A percentile compares a stretch with the other conserved stretches of the same genome.
Evolutionary conservation across 2,113 vertebrate species (phyloP).

Genomic region (Cochlearius cochlearius): DNA sequence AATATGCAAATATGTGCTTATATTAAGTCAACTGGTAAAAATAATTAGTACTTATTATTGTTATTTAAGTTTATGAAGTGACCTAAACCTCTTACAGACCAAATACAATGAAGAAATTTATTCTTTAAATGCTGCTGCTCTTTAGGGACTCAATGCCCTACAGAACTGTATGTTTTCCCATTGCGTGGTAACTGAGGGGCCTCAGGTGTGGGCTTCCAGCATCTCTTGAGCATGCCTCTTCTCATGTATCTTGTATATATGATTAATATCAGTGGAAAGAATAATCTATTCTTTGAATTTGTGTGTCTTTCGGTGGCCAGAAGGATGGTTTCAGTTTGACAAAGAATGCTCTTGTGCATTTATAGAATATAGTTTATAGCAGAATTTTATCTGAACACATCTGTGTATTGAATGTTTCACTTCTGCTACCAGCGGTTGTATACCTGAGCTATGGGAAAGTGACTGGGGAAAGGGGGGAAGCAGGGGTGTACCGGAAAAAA

Average conservation of each 20-base stretch:
- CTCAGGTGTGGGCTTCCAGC: background rate
- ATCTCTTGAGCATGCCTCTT: background rate
- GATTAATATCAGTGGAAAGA: background rate
- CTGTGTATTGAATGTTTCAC: background rate
- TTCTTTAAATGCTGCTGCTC: background rate
- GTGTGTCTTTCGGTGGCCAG: background rate
- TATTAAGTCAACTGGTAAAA: background rate
- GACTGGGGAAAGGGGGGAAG: background rate
- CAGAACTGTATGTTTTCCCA: background rate
- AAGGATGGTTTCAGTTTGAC: background rate
- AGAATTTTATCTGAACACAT: background rate
- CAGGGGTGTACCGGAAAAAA: background rate
- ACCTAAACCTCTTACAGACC: background rate
- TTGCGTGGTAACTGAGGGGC: background rate
- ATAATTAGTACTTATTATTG: background rate
- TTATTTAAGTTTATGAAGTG: slow-evolving; percentile 1
- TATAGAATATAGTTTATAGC: background rate
- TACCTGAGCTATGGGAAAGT: background rate
- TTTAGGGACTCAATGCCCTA: background rate
- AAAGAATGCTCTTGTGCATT: background rate
- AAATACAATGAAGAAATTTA: background rate
- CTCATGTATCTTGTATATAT: background rate
- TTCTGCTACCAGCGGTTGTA: background rate
- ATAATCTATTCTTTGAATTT: background rate
- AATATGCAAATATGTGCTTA: background rate